Evolutionary conservation across 2,888 invertebrate genomes (phyloP).

Genomic region (Stomorhina lunata): DNA sequence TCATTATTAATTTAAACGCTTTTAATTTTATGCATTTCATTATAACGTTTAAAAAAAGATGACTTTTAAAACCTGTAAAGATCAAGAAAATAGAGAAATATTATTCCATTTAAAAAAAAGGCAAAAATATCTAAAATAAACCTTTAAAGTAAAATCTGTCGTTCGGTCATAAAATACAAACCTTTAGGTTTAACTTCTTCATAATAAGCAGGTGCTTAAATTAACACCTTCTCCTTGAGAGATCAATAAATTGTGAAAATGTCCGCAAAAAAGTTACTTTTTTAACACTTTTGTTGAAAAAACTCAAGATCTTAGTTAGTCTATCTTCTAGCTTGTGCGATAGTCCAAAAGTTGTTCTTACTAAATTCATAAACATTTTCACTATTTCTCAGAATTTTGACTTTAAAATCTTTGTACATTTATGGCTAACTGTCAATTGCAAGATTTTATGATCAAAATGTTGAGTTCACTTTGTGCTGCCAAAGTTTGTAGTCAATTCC

Average conservation of each 20-base stretch:
- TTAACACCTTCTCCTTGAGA: neutral
- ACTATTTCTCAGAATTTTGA: neutral
- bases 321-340: too few species aligned
- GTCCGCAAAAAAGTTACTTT: neutral
- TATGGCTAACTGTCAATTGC: neutral
- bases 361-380: neutral
- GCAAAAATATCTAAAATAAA: neutral
- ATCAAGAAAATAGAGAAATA: neutral
- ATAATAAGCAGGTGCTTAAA: slow-evolving; percentile 32
- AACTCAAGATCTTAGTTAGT: too few species aligned
- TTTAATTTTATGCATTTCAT: neutral
- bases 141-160: neutral
- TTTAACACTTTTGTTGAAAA: slow-evolving; percentile 16
- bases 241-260: neutral
- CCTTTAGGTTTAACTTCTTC: slow-evolving; percentile 27
- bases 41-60: neutral
- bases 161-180: slow-evolving; percentile 4
- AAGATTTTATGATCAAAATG: neutral
- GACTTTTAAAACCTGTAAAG: slow-evolving; percentile 8
- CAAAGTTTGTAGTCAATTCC: neutral
- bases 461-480: neutral
- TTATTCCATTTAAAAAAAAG: neutral
- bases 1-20: neutral
- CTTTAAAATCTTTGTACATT: neutral
- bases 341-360: neutral